Percentiles rank a stretch among this genome's conserved stretches.
Evolutionary conservation across 2,797 vertebrate genomes (phyloP).

Genomic region (Coregonus suidteri): DNA sequence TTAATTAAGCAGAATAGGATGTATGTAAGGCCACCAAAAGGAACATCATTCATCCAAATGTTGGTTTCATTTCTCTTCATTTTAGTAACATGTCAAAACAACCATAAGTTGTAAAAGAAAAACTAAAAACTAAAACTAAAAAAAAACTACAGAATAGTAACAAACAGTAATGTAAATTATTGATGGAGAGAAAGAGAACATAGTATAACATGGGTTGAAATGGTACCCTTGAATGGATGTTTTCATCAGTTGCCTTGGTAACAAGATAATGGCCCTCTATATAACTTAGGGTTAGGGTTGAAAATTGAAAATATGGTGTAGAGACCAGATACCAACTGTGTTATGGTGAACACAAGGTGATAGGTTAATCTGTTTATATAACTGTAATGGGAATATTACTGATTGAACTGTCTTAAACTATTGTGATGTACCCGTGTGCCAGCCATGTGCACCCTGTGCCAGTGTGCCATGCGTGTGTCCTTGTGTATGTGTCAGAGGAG

Average conservation of each 20-base stretch:
- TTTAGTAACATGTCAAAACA: constrained; percentile 5
- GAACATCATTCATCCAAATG: neutral
- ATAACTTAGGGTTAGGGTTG: neutral
- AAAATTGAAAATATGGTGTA: neutral
- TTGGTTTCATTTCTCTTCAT: constrained; percentile 11
- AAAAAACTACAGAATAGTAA: neutral
- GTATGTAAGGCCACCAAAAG: neutral
- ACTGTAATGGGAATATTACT: neutral
- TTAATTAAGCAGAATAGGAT: neutral
- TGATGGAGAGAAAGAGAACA: neutral
- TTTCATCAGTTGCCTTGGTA: neutral
- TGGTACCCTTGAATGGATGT: constrained; percentile 3
- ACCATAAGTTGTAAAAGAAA: neutral
- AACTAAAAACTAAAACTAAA: neutral
- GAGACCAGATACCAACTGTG: neutral
- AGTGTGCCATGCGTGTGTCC: neutral
- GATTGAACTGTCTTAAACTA: neutral
- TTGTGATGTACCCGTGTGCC: neutral
- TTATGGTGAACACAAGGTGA: neutral
- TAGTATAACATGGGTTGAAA: neutral
- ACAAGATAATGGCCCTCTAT: neutral
- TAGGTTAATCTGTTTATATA: neutral
- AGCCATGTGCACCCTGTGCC: neutral
- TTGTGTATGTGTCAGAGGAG: neutral
- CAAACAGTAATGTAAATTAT: no score